Conservation (phyloP, 2,113 vertebrate species). For the Taxidea taxus region DNA sequence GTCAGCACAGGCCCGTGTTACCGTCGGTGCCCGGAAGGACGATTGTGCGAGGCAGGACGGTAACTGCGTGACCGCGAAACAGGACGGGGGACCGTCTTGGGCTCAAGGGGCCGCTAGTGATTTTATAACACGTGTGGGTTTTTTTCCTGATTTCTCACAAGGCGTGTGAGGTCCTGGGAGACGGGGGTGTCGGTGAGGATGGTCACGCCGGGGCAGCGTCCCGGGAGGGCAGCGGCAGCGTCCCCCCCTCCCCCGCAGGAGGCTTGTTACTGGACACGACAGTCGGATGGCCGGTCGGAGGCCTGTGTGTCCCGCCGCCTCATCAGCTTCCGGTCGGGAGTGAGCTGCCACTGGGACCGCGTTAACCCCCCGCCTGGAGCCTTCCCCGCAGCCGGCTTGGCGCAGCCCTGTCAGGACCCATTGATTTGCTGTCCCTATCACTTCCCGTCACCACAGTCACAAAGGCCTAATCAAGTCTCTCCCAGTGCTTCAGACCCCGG, state of each 20-base stretch:
- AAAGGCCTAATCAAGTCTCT: conserved; percentile 69
- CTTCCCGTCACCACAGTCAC: conserved; percentile 72
- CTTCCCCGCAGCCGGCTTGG: conserved; percentile 42
- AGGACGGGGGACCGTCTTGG: no score
- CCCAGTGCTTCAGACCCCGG: conserved; percentile 77
- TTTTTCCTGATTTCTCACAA: neutral
- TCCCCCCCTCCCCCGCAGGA: neutral
- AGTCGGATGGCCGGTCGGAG: conserved; percentile 54
- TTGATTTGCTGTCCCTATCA: conserved; percentile 66
- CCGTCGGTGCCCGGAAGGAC: neutral
- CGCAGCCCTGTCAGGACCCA: conserved; percentile 42
- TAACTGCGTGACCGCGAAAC: no score
- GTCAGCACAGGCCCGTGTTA: neutral
- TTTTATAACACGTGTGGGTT: neutral
- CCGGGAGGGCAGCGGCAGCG: no score
- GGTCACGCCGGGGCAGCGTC: neutral
- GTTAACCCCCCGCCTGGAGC: conserved; percentile 73
- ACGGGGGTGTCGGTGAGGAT: neutral
- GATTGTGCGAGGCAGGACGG: neutral
- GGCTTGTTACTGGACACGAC: conserved; percentile 62
- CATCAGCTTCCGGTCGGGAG: conserved; percentile 79
- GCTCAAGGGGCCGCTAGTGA: neutral
- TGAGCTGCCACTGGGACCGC: conserved; percentile 75
- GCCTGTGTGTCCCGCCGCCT: conserved; percentile 75
- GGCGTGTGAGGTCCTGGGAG: neutral